Evolutionary conservation across 2,888 invertebrate genomes (phyloP), one percentile per base, ranked within the genome.

Genomic region (Helobdella robusta): DNA sequence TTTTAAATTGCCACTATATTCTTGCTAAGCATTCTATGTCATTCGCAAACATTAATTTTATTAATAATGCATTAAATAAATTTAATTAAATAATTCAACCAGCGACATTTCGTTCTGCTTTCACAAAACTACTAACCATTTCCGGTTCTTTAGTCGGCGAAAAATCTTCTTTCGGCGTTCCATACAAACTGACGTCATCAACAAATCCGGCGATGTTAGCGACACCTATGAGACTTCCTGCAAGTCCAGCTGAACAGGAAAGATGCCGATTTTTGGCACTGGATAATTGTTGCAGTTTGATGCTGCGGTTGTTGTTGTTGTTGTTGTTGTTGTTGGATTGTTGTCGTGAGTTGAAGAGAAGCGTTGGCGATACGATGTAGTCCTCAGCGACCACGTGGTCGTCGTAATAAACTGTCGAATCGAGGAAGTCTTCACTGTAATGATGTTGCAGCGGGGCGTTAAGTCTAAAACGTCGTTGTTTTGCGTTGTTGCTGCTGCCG

Each of bases 131-230:
- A n/a, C n/a, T n/a, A n/a, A n/a, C n/a, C n/a, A n/a, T n/a, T 2
- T 63, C 63, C 11, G 63, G 28, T n/a, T 58, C 64, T 0, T 52
- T 32, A 35, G 20, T 44, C 1, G 58, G 58, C n/a, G 58, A 58
- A 30, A 58, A 50, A 15, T 65, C 65, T 34, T 65, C 65, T 32
- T 59, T 65, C n/a, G 59, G 65, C 5, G 65, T 59, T 4, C 65
- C 65, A 35, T 65, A 65, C 3, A 65, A 59, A 23, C 65, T 65
- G 46, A 59, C 35, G 34, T 65, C 65, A 28, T 65, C 65, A 1
- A 59, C 65, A 4, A 65, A 30, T n/a, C 50, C 48, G 59, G 59
- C 34, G 18, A 34, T 56, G 1, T 28, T 32, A 8, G 32, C 4
- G 5, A 28, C 32, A 15, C 56, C 56, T 5, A 30, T 32, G 1